Base-by-base conservation (phyloP, 2,797 vertebrate species). In the Hypotaenidia philippensis region DNA sequence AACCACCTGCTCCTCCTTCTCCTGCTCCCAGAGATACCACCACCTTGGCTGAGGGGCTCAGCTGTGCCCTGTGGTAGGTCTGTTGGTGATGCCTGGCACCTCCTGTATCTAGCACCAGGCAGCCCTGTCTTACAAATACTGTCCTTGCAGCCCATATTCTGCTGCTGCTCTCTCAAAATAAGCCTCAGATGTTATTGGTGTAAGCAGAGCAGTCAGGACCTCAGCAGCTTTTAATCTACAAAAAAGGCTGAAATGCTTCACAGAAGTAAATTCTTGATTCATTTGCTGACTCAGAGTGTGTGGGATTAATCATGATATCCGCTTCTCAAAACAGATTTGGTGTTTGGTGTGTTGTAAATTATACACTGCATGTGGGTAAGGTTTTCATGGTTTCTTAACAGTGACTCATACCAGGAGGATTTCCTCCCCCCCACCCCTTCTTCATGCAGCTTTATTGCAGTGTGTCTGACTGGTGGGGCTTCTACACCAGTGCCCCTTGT, bases 11-110 rank as follows among this genome's bases (percentile, higher is more conserved):
- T 70, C 23, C 21, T 70, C 5, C 5, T 49, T 5, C 13, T 70
- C 17, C 25, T 49, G 5, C 26, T 70, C 13, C 31, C 6, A 52
- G 57, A 68, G 32, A 3, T 78, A 53, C 36, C 32, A 44, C 13
- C 36, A 65, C 11, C 41, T 41, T 69, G 44, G 27, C 36, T 57
- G 55, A 15, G 11, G 16, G 26, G 23, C 50, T 91, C 32, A 79
- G 47, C 27, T 5, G 5, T 19, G 20, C 5, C 2, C 8, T 31
- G 7, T 1, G 6, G 2, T 26, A 27, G 11, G 18, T 27, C 11
- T 2, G 15, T 36, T 32, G 68, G 38, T 41, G 16, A 9, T n/a
- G 45, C 52, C 36, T 4, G 12, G 13, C 25, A 36, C 0, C 2
- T 38, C 4, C 47, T 49, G 47, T 49, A 23, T 49, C 47, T 23